Base-by-base conservation (phyloP, 2,888 invertebrate genomes). In the Tiliacea citrago region DNA sequence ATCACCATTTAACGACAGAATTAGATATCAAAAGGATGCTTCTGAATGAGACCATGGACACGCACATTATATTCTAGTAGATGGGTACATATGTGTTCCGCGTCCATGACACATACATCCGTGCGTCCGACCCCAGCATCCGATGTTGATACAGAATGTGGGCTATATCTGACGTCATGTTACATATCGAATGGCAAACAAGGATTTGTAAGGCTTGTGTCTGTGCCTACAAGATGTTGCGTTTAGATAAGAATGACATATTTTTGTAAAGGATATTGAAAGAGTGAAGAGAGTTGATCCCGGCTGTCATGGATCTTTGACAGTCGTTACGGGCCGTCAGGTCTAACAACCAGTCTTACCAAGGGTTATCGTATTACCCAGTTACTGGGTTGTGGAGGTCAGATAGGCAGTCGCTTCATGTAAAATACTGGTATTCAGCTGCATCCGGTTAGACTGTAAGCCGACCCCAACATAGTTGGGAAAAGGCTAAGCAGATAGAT, bases 61-160 rank as follows among this genome's bases (percentile, higher is more conserved):
- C 57, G 39, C 60, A 62, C 42, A 29, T 47, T 24, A 69, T 51
- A 82, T 49, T 58, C 12, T 35, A 61, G 58, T 65, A 58, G 24
- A 81, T 68, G 5, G 35, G 35, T 39, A 72, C 49, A 62, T 75
- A 69, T 71, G 65, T 70, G 51, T 63, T 75, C 57, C 65, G 69
- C 51, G 73, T 66, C 74, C 74, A 70, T 86, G 76, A 86, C 76
- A 83, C 66, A 72, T 65, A 82, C 83, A 70, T 86, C 79, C 83
- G 85, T 47, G 47, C 55, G 84, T 68, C 82, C 75, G 79, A 81
- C 69, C 82, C 62, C 58, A 63, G 74, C 77, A 73, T 79, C 84
- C 83, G 83, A 67, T 83, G 81, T 80, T 83, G 77, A 75, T 76
- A 77, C 86, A 76, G 75, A 79, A 79, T 86, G 76, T 60, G 76